phyloP scores from a whole-genome alignment of 2,113 vertebrate species.

The Mesoclemmys tuberculata region DNA sequence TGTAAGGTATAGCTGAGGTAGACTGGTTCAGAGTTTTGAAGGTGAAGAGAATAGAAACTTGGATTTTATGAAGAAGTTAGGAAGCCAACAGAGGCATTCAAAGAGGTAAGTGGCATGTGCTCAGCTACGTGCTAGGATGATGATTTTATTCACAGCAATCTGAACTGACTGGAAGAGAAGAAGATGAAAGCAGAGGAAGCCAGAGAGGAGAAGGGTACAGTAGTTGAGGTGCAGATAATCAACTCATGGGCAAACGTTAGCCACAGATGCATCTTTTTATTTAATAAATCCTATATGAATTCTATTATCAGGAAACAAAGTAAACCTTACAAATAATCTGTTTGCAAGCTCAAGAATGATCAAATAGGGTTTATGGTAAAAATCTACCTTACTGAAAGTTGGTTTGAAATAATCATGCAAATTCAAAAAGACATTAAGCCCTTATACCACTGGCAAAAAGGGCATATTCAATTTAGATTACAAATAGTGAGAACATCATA shows the following conservation, averaged over 20 bases:
- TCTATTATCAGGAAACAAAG: background rate
- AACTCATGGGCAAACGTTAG: rapidly evolving
- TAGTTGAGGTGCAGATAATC: background rate
- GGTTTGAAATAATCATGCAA: slow-evolving; percentile 42
- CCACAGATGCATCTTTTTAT: background rate
- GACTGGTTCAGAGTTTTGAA: rapidly evolving
- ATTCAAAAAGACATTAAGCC: background rate
- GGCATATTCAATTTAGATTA: slow-evolving; percentile 20
- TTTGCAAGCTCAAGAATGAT: slow-evolving; percentile 10
- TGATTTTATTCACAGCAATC: background rate
- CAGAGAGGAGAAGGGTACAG: background rate
- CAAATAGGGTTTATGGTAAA: background rate
- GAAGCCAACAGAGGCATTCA: background rate
- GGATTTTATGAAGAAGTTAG: background rate
- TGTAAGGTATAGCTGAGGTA: background rate
- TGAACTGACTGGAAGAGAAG: background rate
- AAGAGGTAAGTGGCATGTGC: background rate
- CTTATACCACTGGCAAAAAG: slow-evolving; percentile 28
- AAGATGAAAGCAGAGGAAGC: background rate
- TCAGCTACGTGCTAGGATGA: background rate
- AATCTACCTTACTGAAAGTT: slow-evolving; percentile 12
- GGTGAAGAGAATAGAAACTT: background rate
- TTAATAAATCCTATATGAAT: background rate
- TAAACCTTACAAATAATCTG: background rate
- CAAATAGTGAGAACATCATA: slow-evolving; percentile 3